These are phyloP conservation scores for Pseudorhombus dupliciocellatus DNA, from an alignment of 2,113 vertebrate species.

Conservation along the genomic window DNA sequence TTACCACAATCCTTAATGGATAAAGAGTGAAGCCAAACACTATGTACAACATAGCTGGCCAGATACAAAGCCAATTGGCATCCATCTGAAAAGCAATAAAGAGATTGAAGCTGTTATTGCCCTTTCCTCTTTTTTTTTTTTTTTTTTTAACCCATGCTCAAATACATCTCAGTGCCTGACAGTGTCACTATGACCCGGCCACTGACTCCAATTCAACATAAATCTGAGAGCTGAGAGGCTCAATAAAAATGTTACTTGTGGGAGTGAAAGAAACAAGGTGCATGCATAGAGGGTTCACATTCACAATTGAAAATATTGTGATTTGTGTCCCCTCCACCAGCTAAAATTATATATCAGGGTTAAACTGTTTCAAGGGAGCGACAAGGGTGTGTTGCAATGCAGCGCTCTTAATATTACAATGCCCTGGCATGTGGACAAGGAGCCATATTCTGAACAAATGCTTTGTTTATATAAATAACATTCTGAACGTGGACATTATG, in stretches of 20 bases:
- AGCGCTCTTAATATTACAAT: neutral
- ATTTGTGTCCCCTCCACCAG: constrained; percentile 26
- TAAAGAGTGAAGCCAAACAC: constrained; percentile 33
- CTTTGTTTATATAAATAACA: neutral
- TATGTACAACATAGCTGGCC: neutral
- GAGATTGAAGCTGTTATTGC: constrained; percentile 19
- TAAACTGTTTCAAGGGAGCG: constrained; percentile 18
- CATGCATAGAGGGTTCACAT: constrained; percentile 21
- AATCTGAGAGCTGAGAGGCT: constrained; percentile 21
- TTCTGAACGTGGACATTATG: no score
- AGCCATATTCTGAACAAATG: neutral
- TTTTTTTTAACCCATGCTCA: constrained; percentile 28
- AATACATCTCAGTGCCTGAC: constrained; percentile 31
- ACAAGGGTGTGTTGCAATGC: neutral
- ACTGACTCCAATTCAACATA: constrained; percentile 21
- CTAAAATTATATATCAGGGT: constrained; percentile 26
- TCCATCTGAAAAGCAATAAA: constrained; percentile 19
- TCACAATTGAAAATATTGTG: constrained; percentile 16
- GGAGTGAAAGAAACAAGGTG: constrained; percentile 12
- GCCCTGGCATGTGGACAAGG: neutral
- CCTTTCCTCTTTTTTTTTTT: constrained; percentile 27
- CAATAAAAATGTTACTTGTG: constrained; percentile 31
- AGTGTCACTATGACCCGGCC: constrained; percentile 30
- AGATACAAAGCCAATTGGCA: constrained; percentile 23
- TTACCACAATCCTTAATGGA: constrained; percentile 40